Base-by-base conservation (phyloP, 1,140 invertebrate genomes). In the Riptortus pedestris region DNA sequence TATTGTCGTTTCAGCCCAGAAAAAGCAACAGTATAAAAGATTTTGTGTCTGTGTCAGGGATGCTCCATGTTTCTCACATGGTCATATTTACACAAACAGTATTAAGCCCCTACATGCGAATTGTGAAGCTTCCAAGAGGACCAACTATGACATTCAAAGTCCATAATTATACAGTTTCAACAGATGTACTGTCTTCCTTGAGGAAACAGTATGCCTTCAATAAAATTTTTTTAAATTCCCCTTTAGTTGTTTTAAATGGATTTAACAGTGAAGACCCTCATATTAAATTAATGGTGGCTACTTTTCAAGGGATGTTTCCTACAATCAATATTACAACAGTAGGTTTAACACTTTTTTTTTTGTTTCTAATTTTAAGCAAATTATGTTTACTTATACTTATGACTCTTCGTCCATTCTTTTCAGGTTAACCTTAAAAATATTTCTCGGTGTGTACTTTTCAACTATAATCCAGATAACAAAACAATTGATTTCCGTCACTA, bases 301-400 rank as follows among this genome's bases (percentile, higher is more conserved):
- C 91, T 79, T 96, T 98, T 73, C 94, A 98, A 79, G 97, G 97
- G 73, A 95, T 98, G 92, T 98, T 98, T 75, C 96, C 96, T 0
- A 87, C 90, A 0, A 93, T 98, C 55, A 98, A 98, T 77, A 81
- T 98, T 60, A 90, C 90, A 28, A 92, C 80, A 70, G 86, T 79
- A 67, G 65, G 65, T 67, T 47, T 62, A 2, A 61, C 4, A 38
- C 31, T 38, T 7, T 7, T 38, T 20, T 59, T 31, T 1, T 27
- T 38, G 2, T 59, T 33, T 29, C 1, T 7, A 33, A 14, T 29
- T 59, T 2, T 57, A 9, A 29, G 7, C 2, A 18, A 33, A 33
- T 9, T 18, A 59, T 55, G n/a, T n/a, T n/a, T n/a, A n/a, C n/a
- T n/a, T n/a, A n/a, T n/a, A n/a, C n/a, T n/a, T n/a, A n/a, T n/a